phyloP scores from a whole-genome alignment of 2,888 invertebrate genomes.

The Habroteleia sp. region DNA sequence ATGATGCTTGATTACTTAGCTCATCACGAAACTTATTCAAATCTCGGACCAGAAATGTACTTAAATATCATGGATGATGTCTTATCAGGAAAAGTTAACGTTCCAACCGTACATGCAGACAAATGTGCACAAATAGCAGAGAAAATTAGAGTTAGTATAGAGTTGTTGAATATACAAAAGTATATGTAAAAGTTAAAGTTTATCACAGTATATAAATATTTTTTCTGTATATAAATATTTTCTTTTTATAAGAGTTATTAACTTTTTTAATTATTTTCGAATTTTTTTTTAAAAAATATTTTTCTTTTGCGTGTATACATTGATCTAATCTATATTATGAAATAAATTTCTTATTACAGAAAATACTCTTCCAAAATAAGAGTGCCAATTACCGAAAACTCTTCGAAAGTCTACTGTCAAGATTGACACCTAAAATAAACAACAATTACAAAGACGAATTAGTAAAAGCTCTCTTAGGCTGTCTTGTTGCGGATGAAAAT shows the following conservation, averaged over 20 bases:
- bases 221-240: no score
- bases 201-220: no score
- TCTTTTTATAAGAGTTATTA: no score
- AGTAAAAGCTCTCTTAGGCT: constrained; percentile 84
- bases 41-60: constrained; percentile 83
- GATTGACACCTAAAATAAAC: constrained; percentile 83
- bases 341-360: constrained; percentile 67
- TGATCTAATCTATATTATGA: neutral
- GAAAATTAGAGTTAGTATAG: constrained; percentile 82
- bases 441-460: constrained; percentile 83
- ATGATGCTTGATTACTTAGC: constrained; percentile 84
- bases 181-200: no score
- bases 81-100: constrained; percentile 83
- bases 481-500: constrained; percentile 84
- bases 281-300: no score
- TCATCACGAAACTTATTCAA: constrained; percentile 80
- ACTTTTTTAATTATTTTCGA: no score
- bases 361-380: constrained; percentile 75
- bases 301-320: no score
- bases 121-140: constrained; percentile 83
- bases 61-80: constrained; percentile 84
- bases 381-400: constrained; percentile 80
- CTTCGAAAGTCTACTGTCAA: constrained; percentile 86
- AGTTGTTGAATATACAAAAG: neutral
- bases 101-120: constrained; percentile 83